Evolutionary conservation across 1,140 invertebrate species (phyloP).

Genomic region (Frieseomelitta varia): DNA sequence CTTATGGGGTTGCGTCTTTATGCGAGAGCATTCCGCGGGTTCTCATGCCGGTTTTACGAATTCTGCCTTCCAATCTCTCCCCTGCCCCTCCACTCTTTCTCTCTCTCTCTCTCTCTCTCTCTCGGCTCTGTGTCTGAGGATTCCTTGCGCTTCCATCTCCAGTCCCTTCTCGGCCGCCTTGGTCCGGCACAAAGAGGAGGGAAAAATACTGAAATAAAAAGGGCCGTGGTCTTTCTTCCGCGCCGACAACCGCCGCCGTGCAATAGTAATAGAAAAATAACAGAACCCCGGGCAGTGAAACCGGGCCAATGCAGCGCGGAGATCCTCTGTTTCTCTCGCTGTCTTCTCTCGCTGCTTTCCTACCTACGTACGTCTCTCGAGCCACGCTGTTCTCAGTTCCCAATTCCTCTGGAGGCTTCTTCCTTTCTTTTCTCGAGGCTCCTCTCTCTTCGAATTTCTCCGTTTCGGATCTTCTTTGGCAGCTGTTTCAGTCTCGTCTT

Average conservation of each 20-base stretch:
- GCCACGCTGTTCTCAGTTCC: too few relatives aligned
- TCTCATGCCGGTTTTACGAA: conserved; percentile 74
- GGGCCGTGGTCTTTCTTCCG: conserved; percentile 1
- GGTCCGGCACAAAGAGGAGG: conserved; percentile 40
- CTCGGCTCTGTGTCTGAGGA: conserved; percentile 1
- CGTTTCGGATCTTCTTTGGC: too few relatives aligned
- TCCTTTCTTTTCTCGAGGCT: too few relatives aligned
- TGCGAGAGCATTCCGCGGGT: conserved; percentile 77
- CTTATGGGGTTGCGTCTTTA: conserved; percentile 76
- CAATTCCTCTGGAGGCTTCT: too few relatives aligned
- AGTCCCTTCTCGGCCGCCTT: conserved; percentile 28
- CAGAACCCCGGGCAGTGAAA: background rate
- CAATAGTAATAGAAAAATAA: conserved; percentile 34
- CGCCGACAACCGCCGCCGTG: conserved; percentile 2
- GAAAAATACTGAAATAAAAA: conserved; percentile 28
- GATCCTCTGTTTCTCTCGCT: too few relatives aligned
- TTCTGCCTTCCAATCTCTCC: conserved; percentile 56
- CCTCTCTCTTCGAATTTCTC: too few relatives aligned
- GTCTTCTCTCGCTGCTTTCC: too few relatives aligned
- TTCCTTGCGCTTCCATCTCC: conserved; percentile 44
- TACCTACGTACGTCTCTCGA: too few relatives aligned
- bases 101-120: too few relatives aligned
- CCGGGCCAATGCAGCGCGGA: background rate
- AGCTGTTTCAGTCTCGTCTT: too few relatives aligned
- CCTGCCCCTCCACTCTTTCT: too few relatives aligned